Evolutionary conservation across 2,797 vertebrate genomes (phyloP).

Genomic region (Glossophaga mutica): DNA sequence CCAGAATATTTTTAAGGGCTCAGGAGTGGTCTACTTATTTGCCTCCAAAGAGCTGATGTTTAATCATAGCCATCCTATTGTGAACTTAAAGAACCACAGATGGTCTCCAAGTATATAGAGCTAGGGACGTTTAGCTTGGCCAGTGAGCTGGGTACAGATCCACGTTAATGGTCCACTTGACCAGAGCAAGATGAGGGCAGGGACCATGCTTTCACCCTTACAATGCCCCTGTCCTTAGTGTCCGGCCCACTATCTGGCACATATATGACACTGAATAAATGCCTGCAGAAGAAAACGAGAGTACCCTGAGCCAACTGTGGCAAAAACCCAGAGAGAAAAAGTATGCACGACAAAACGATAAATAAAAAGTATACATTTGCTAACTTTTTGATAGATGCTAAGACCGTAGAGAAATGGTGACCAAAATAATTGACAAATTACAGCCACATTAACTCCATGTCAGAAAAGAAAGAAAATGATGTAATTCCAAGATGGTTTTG

Average conservation of each 20-base stretch:
- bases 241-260: neutral
- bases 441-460: neutral
- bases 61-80: neutral
- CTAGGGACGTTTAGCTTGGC: neutral
- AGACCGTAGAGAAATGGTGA: neutral
- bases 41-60: neutral
- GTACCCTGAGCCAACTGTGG: neutral
- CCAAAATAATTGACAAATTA: neutral
- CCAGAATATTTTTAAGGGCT: neutral
- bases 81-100: neutral
- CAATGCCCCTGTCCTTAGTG: neutral
- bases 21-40: neutral
- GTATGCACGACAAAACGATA: neutral
- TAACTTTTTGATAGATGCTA: neutral
- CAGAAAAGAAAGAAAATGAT: neutral
- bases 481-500: neutral
- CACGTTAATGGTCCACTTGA: neutral
- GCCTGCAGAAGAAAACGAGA: neutral
- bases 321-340: neutral
- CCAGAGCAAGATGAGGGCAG: neutral
- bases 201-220: neutral
- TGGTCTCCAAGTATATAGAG: neutral
- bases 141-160: neutral
- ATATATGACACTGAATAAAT: neutral
- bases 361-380: neutral